Evolutionary conservation across 2,113 vertebrate species (phyloP), one percentile per base, ranked within the genome.

Genomic region (Embiotoca jacksoni): DNA sequence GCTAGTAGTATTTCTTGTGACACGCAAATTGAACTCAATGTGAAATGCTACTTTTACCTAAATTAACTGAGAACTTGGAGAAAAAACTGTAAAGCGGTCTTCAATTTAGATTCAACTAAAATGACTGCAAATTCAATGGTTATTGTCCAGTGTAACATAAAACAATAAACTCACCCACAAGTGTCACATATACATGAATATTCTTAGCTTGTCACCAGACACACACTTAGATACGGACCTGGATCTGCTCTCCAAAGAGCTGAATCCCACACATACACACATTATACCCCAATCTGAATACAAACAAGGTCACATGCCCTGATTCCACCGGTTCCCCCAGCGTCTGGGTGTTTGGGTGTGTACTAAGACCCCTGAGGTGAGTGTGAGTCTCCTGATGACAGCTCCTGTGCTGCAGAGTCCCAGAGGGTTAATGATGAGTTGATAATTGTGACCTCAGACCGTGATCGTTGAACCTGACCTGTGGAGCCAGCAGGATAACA

Each of bases 381-480:
- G 71, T 60, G 58, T 84, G 87, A 82, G 67, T 54, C 57, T 36
- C 56, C 69, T 72, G 71, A 44, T 83, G 88, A 90, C 90, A 92
- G 85, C 70, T 61, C 72, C 72, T 81, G 71, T 84, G 72, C 79
- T 44, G 60, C 56, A 9, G 63, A 74, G 78, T 62, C 78, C 50
- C 5, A 7, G 30, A 32, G 71, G 72, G 83, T 87, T 86, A 90
- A 90, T 84, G 85, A 78, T 8, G 71, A 83, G 84, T 47, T 23
- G 70, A 79, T 83, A 74, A 77, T 60, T 7, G 67, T 80, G 81
- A 91, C 86, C 82, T 72, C 85, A 68, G 83, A 85, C 66, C n/a
- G 31, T 83, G 84, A 87, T 87, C 86, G 13, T 13, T 92, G 87
- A 91, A 88, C 89, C 82, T 89, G 88, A 88, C 85, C 78, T 35